Base-by-base conservation (phyloP, 2,797 vertebrate genomes). In the Australoheros facetus region DNA sequence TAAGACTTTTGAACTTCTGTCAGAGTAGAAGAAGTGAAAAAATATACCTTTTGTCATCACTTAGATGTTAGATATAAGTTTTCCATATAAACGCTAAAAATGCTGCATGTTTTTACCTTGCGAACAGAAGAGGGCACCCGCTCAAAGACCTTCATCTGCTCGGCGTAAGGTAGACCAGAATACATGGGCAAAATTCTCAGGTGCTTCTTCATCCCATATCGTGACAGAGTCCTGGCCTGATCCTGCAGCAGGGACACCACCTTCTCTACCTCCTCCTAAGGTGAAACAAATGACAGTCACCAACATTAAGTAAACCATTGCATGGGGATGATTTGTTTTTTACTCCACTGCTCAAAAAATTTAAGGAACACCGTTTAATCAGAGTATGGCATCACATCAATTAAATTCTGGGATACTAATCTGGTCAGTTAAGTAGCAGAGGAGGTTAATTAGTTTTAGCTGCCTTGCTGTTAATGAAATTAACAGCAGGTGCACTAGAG, bases 71-170 rank as follows among this genome's bases (percentile, higher is more conserved):
- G 62, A 19, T 21, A 11, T 4, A 5, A 58, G 8, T 45, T 59
- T 8, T 55, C 13, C 51, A 13, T 17, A 62, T 2, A 7, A 51
- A 71, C 19, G 69, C 51, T 48, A 48, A 6, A 12, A 54, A 34
- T 26, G 16, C 16, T 48, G n/a, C 7, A 39, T 60, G 14, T 8
- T 69, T 75, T 95, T 89, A 99, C 98, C 97, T 99, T 99, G 75
- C 98, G 96, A 80, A 99, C 98, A 64, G 94, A 96, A 82, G 91
- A 93, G 7, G 98, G 95, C 56, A 95, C 90, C 73, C 98, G 95
- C 84, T 99, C 98, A 91, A 99, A 99, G 70, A 99, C 96, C 70
- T 97, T 98, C 97, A 99, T 97, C 86, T 99, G 98, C 34, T 99
- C 98, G 8, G 95, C 90, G 71, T 98, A 97, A 28, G 97, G 98